A percentile compares a stretch with the other conserved stretches of the same genome.
Conservation (phyloP, 2,797 vertebrate genomes). For the Novumbra hubbsi region DNA sequence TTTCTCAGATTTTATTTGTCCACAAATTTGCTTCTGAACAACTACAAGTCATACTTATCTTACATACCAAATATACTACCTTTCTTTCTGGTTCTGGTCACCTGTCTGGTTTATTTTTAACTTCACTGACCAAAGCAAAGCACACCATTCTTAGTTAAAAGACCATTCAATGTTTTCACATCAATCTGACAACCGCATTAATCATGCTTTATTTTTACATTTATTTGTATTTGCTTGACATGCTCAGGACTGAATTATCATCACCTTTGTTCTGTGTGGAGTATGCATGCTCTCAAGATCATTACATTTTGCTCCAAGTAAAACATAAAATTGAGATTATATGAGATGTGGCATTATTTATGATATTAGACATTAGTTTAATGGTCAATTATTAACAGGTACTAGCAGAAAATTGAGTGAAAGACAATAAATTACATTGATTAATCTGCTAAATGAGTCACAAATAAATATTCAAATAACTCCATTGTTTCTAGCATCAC, state of each 20-base stretch:
- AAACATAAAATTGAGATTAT: neutral
- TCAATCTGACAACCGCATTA: neutral
- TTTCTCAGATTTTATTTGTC: neutral
- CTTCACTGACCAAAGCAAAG: conserved; percentile 7
- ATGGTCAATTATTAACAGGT: neutral
- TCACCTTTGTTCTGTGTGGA: neutral
- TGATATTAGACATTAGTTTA: neutral
- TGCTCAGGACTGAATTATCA: neutral
- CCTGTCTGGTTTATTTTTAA: neutral
- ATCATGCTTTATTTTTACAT: neutral
- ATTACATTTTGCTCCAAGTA: neutral
- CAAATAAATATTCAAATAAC: conserved; percentile 14
- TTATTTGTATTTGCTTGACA: neutral
- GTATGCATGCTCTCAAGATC: neutral
- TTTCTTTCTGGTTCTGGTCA: neutral
- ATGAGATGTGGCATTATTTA: neutral
- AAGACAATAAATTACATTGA: conserved; percentile 2
- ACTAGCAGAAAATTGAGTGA: neutral
- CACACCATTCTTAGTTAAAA: neutral
- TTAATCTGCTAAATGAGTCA: conserved; percentile 26
- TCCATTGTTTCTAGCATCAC: conserved; percentile 11
- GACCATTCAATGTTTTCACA: conserved; percentile 3
- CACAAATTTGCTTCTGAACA: neutral
- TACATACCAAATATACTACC: neutral
- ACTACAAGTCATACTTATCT: neutral